Percentiles rank a stretch among this genome's conserved stretches.
Evolutionary conservation across 2,888 invertebrate genomes (phyloP).

Genomic region (Drosophila emarginata): DNA sequence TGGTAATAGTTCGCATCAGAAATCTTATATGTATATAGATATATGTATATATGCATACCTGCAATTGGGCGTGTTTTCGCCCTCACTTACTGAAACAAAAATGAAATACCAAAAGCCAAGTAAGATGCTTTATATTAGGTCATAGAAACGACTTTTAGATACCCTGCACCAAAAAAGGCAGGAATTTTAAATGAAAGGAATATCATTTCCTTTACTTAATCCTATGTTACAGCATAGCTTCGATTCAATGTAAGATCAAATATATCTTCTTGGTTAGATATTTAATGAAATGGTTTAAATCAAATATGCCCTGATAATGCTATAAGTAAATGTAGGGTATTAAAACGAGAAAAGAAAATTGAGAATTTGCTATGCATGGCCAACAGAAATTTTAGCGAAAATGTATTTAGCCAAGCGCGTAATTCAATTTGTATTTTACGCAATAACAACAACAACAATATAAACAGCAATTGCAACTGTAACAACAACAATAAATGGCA

Average conservation of each 20-base stretch:
- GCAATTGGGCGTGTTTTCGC: slow-evolving; percentile 22
- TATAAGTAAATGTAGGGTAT: background rate
- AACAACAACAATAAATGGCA: slow-evolving; percentile 61
- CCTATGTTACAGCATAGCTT: no score
- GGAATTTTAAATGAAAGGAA: no score
- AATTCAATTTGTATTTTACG: slow-evolving; percentile 72
- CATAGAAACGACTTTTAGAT: background rate
- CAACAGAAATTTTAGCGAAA: slow-evolving; percentile 69
- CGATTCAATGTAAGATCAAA: no score
- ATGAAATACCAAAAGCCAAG: background rate
- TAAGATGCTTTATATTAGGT: background rate
- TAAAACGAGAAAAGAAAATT: background rate
- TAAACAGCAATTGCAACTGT: slow-evolving; percentile 35
- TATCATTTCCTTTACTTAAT: no score
- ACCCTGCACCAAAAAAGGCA: no score
- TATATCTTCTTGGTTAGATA: no score
- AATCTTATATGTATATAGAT: background rate
- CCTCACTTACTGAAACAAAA: slow-evolving; percentile 21
- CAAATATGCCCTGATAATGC: background rate
- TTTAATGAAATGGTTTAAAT: no score
- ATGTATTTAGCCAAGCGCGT: slow-evolving; percentile 75
- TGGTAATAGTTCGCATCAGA: slow-evolving; percentile 30
- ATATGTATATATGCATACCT: no score
- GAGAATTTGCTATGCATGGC: slow-evolving; percentile 46
- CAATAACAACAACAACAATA: slow-evolving; percentile 39